Evolutionary conservation across 1,140 invertebrate genomes (phyloP), one percentile per base, ranked within the genome.

Genomic region (Atta cephalotes): DNA sequence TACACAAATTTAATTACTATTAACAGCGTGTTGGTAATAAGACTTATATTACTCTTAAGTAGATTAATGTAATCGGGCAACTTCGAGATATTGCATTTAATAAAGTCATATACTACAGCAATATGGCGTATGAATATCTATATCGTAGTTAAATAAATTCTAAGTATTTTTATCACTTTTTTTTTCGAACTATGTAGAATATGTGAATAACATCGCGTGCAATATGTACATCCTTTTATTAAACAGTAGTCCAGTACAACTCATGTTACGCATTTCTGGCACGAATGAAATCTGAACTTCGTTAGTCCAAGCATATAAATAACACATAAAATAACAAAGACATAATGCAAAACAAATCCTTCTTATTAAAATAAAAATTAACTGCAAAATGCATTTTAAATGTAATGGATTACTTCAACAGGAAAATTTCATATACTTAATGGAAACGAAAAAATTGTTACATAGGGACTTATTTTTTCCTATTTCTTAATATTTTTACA

Each of bases 201-300:
- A 63, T 84, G 70, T 84, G 28, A 87, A 76, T 62, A 88, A 85
- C 86, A 85, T 56, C 53, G 10, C 39, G 53, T 68, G 60, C 66
- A 62, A n/a, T 92, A 90, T 87, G 78, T 89, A 91, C 88, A 91
- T 51, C 76, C 18, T 45, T 77, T 78, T 92, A 76, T 92, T 92
- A 90, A 88, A 92, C 87, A 91, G 80, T 90, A 87, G 82, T 77
- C 88, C 71, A 77, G 81, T 92, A 92, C 85, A 91, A 87, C 77
- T 89, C 71, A 87, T 80, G 80, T 91, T 88, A 60, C 62, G 78
- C 86, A 71, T 88, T 88, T 92, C 90, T 93, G 92, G 92, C 92
- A 93, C 91, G 87, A 85, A 89, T 62, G 71, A 81, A 92, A 89
- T 87, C 56, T 79, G 60, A 87, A 77, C 45, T 76, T 86, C 71